phyloP scores from a whole-genome alignment of 2,797 vertebrate species.

The Carcharodon carcharias region DNA sequence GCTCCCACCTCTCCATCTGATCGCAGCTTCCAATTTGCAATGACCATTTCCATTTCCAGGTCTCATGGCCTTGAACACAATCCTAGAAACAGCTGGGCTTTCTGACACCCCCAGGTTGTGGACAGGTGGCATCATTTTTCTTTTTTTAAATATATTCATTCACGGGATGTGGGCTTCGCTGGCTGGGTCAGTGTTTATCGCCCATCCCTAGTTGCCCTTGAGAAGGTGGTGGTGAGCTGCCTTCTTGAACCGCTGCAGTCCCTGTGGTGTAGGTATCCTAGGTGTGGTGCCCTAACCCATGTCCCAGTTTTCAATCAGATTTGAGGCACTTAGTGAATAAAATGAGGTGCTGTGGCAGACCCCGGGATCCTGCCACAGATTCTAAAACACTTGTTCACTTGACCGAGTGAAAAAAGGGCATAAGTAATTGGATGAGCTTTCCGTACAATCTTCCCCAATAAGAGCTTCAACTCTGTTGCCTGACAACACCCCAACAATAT shows the following conservation, averaged over 20 bases:
- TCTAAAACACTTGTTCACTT: neutral
- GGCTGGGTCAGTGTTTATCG: too few species aligned
- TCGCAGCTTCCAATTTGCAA: neutral
- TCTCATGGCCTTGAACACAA: neutral
- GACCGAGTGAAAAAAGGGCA: neutral
- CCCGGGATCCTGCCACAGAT: neutral
- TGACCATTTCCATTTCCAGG: neutral
- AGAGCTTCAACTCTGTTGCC: neutral
- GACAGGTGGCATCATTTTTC: neutral
- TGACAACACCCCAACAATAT: neutral
- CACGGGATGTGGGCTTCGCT: too few species aligned
- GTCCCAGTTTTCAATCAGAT: neutral
- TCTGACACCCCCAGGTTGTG: neutral
- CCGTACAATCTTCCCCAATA: neutral
- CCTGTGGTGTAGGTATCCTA: too few species aligned
- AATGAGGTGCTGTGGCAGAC: too few species aligned
- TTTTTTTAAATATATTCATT: neutral
- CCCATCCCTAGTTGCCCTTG: too few species aligned
- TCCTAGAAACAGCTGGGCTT: neutral
- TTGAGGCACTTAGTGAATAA: neutral
- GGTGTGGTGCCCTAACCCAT: neutral
- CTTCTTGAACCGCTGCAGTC: too few species aligned
- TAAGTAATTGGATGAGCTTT: neutral
- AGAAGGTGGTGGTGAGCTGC: too few species aligned
- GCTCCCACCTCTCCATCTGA: neutral